Evolutionary conservation across 2,113 vertebrate genomes (phyloP), one percentile per base, ranked within the genome.

Genomic region (Saguinus imperator): DNA sequence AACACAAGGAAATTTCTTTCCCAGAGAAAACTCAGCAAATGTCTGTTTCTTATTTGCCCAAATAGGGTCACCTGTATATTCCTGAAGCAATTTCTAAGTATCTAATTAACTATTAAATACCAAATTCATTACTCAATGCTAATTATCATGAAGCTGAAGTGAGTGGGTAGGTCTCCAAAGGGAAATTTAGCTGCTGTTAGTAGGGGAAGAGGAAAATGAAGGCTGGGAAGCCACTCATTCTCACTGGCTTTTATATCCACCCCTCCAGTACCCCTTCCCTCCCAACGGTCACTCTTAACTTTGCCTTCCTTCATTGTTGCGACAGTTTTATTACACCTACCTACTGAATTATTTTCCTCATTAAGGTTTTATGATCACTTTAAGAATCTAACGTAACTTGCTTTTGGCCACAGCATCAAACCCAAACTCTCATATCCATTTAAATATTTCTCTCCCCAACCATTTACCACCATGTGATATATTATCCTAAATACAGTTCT

Each of bases 401-500:
- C 79, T 57, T 76, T 37, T 79, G 45, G 75, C 43, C 48, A 37
- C 79, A 92, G 58, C 50, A 87, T 80, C 52, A 77, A 95, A 80
- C 35, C 80, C 35, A 40, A 70, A 45, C 5, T 64, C 45, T 91
- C 45, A 55, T 45, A 73, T 45, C 13, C 35, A 48, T 58, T 79
- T 20, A 16, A 29, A 43, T 57, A 32, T 29, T 75, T 58, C 37
- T 73, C 29, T 45, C 27, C 7, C 13, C 7, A 43, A 3, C 9
- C 14, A 5, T 25, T 81, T 17, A 43, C 6, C 37, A 45, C 57
- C 40, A 35, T 29, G 17, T 75, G 55, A 50, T 58, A 2, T 29
- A 66, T 48, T 48, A 48, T 76, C 64, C 77, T 73, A 37, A 35
- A 27, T 5, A 40, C 57, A 86, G 14, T 43, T 81, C n/a, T 76